Percentiles rank a stretch among this genome's conserved stretches.
These are phyloP conservation scores for Poeciliopsis turneri DNA, from an alignment of 2,797 vertebrate species.

Conservation along the genomic window DNA sequence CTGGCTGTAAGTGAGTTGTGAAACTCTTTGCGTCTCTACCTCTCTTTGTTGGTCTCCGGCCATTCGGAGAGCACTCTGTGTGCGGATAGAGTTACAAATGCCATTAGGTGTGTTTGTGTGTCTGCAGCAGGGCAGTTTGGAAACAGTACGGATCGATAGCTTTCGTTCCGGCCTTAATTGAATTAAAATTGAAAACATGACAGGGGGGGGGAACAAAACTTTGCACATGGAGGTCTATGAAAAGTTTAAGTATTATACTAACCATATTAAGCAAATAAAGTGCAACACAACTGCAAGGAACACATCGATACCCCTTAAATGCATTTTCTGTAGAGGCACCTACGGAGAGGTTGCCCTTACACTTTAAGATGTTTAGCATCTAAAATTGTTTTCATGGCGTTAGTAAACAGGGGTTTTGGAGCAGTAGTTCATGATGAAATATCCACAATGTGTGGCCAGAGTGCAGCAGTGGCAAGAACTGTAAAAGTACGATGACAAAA, in stretches of 20 bases:
- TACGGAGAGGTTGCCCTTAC: neutral
- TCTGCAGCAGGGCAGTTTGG: constrained; percentile 8
- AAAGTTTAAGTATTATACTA: too few species aligned
- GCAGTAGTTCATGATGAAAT: neutral
- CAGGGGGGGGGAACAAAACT: neutral
- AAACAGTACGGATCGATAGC: neutral
- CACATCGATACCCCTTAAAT: neutral
- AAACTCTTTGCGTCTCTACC: constrained; percentile 68
- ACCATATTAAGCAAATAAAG: neutral
- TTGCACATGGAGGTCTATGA: neutral
- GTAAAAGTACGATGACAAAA: neutral
- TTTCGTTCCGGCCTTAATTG: neutral
- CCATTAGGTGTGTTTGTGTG: constrained; percentile 23
- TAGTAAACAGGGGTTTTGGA: neutral
- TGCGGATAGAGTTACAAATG: constrained; percentile 56
- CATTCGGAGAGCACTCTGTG: constrained; percentile 52
- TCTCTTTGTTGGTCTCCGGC: constrained; percentile 63
- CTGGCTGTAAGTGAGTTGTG: constrained; percentile 76
- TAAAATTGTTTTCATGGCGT: neutral
- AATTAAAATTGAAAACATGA: constrained; percentile 9
- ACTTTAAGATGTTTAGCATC: neutral
- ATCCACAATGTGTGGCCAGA: neutral
- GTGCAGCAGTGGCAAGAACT: neutral
- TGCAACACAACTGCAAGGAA: neutral
- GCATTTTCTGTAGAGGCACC: neutral